Conservation (phyloP, 2,888 invertebrate genomes). For the Pecten maximus region DNA sequence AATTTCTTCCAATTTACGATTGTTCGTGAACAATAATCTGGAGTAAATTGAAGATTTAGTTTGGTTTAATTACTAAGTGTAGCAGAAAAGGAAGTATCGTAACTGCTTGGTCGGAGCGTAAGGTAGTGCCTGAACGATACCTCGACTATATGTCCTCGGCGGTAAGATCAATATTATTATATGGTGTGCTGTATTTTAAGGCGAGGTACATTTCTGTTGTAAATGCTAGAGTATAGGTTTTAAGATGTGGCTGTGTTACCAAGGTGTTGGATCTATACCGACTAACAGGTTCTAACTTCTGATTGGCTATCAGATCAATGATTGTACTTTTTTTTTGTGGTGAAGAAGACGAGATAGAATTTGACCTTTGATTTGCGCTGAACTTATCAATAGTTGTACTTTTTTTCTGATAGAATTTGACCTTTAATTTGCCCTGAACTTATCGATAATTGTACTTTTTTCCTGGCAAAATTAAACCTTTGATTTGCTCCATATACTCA, state of each 20-base stretch:
- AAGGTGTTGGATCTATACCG: not conserved
- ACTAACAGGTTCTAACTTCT: not conserved
- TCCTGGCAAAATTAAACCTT: not conserved
- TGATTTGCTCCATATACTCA: not conserved
- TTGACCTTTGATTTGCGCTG: too few species aligned
- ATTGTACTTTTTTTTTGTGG: not conserved
- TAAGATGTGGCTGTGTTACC: not conserved
- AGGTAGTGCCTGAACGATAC: not conserved
- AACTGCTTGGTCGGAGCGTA: not conserved
- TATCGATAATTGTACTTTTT: too few species aligned
- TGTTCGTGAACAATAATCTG: conserved; percentile 6
- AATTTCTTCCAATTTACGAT: conserved; percentile 29
- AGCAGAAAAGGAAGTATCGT: not conserved
- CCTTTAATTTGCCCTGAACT: too few species aligned
- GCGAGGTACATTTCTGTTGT: not conserved
- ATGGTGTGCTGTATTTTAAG: not conserved
- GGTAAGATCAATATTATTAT: not conserved
- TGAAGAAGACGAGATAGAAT: not conserved
- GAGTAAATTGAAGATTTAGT: not conserved
- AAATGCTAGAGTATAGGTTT: not conserved
- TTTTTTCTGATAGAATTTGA: too few species aligned
- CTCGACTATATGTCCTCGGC: not conserved
- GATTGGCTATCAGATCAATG: not conserved
- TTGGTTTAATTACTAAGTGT: not conserved
- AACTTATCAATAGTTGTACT: too few species aligned